Conservation (phyloP, 2,888 invertebrate genomes). For the Cinara cedri region DNA sequence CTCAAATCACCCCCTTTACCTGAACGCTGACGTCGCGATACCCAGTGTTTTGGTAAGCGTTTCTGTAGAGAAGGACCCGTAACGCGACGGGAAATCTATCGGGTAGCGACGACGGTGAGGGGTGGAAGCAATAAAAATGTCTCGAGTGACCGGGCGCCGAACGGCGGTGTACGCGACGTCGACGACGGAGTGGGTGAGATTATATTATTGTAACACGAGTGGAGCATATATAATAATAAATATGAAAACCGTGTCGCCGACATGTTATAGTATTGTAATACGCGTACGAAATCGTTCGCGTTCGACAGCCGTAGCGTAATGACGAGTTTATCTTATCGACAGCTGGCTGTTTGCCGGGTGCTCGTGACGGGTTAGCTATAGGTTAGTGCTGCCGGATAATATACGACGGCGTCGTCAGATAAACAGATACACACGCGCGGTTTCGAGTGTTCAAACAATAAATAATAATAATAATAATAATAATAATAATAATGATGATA, state of each 20-base stretch:
- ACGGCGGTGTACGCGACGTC: too few relatives aligned
- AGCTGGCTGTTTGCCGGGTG: constrained; percentile 29
- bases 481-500: constrained; percentile 9
- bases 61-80: too few relatives aligned
- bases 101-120: too few relatives aligned
- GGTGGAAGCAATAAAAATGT: too few relatives aligned
- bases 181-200: too few relatives aligned
- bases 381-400: constrained; percentile 8
- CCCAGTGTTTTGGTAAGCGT: too few relatives aligned
- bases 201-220: too few relatives aligned
- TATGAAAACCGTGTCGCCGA: neutral
- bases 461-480: constrained; percentile 17
- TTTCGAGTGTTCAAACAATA: constrained; percentile 50
- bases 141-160: too few relatives aligned
- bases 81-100: too few relatives aligned
- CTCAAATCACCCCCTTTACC: too few relatives aligned
- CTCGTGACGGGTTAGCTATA: constrained; percentile 31
- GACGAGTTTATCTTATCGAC: constrained; percentile 44
- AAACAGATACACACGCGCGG: neutral
- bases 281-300: constrained; percentile 3
- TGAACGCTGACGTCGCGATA: too few relatives aligned
- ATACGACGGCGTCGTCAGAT: neutral
- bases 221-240: neutral
- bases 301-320: constrained; percentile 33
- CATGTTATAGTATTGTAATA: neutral